Percentiles rank a stretch among this genome's conserved stretches.
phyloP scores from a whole-genome alignment of 2,113 vertebrate species.

The Neofelis nebulosa region DNA sequence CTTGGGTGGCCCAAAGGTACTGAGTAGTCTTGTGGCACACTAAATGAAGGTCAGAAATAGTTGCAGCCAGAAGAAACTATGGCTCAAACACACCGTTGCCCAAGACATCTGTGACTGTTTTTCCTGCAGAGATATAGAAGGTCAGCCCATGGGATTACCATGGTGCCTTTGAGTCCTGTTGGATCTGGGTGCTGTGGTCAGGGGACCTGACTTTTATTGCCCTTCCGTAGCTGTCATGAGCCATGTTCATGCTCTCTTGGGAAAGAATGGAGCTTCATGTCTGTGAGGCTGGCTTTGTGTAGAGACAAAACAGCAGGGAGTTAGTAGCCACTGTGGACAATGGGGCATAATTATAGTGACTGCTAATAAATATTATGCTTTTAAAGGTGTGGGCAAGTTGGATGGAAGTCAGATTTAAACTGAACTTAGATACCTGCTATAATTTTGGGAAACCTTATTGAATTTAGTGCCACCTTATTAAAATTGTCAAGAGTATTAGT shows the following conservation, averaged over 20 bases:
- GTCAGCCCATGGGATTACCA: not conserved
- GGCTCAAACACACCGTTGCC: not conserved
- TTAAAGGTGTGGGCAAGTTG: not conserved
- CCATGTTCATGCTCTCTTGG: not conserved
- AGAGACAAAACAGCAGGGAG: not conserved
- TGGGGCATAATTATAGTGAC: not conserved
- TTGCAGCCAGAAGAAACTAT: not conserved
- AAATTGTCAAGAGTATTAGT: not conserved
- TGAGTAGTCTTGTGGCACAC: not conserved
- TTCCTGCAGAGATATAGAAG: not conserved
- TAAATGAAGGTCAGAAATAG: not conserved
- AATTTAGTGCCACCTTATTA: not conserved
- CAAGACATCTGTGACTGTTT: not conserved
- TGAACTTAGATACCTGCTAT: not conserved
- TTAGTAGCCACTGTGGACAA: not conserved
- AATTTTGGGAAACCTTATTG: not conserved
- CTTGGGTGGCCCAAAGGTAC: not conserved
- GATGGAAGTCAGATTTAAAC: not conserved
- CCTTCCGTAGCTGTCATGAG: not conserved
- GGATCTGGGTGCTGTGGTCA: not conserved
- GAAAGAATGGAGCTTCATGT: not conserved
- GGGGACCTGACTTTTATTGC: not conserved
- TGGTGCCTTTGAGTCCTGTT: not conserved
- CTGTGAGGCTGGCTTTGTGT: not conserved
- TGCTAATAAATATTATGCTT: not conserved